These are phyloP conservation scores for Teleiodes luculella DNA, from an alignment of 2,888 invertebrate species.

Conservation along the genomic window DNA sequence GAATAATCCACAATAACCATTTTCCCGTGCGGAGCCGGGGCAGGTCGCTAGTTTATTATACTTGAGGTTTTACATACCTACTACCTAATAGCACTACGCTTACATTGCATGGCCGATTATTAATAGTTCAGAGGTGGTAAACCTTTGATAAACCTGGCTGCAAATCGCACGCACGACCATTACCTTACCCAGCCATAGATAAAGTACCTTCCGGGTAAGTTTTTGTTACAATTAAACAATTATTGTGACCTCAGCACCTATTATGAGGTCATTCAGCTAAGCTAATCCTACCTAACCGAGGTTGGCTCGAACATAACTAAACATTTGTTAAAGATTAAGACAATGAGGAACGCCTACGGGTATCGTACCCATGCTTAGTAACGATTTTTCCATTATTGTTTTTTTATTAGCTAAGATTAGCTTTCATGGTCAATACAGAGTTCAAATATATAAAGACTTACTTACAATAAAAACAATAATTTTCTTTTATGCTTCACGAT, in stretches of 20 bases:
- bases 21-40: no score
- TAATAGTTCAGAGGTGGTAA: neutral
- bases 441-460: no score
- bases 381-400: neutral
- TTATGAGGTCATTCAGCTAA: slow-evolving; percentile 54
- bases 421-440: no score
- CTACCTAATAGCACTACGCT: no score
- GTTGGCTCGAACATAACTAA: slow-evolving; percentile 26
- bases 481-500: no score
- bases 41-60: no score
- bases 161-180: slow-evolving; percentile 61
- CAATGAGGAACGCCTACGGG: slow-evolving; percentile 15
- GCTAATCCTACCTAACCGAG: slow-evolving; percentile 51
- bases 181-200: slow-evolving; percentile 30
- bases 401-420: no score
- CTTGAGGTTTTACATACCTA: no score
- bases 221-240: slow-evolving; percentile 59
- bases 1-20: no score
- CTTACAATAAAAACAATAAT: no score
- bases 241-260: slow-evolving; percentile 45
- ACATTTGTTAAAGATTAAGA: slow-evolving; percentile 9
- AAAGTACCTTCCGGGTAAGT: slow-evolving; percentile 55
- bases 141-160: neutral
- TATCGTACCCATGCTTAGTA: neutral
- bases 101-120: no score